phyloP scores from a whole-genome alignment of 2,797 vertebrate genomes.

The Cryptoprocta ferox region DNA sequence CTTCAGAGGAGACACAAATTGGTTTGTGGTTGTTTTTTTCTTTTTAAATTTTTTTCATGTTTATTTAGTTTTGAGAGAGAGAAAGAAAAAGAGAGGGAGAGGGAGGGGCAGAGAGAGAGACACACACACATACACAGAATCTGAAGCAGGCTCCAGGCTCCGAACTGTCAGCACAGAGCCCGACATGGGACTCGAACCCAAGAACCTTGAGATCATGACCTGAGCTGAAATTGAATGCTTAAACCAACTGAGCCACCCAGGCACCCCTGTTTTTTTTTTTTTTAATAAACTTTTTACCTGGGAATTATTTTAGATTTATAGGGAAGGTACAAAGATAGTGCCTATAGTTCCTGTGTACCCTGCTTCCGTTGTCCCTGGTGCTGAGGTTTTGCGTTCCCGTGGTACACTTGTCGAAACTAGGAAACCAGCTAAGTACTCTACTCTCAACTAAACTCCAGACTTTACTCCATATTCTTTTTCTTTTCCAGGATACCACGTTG shows the following conservation, averaged over 20 bases:
- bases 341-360: not conserved
- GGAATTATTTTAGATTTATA: conserved; percentile 1
- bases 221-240: too few species aligned
- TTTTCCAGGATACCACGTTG: not conserved
- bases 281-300: not conserved
- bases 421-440: not conserved
- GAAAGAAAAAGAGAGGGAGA: too few species aligned
- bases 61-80: too few species aligned
- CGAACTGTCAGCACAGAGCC: too few species aligned
- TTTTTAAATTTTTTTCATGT: not conserved
- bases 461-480: not conserved
- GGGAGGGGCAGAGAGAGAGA: too few species aligned
- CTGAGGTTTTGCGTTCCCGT: not conserved
- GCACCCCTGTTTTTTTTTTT: not conserved
- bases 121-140: too few species aligned
- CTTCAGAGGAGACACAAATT: not conserved
- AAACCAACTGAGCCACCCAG: too few species aligned
- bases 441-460: not conserved
- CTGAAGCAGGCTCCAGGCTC: too few species aligned
- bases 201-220: too few species aligned
- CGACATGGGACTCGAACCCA: too few species aligned
- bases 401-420: not conserved
- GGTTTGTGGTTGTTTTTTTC: not conserved
- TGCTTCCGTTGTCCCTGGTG: not conserved
- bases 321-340: not conserved